A percentile compares a stretch with the other conserved stretches of the same genome.
Evolutionary conservation across 35 echinoderm and acorn worm genomes (phyloP).

Genomic region (Ophioderma brevispina): DNA sequence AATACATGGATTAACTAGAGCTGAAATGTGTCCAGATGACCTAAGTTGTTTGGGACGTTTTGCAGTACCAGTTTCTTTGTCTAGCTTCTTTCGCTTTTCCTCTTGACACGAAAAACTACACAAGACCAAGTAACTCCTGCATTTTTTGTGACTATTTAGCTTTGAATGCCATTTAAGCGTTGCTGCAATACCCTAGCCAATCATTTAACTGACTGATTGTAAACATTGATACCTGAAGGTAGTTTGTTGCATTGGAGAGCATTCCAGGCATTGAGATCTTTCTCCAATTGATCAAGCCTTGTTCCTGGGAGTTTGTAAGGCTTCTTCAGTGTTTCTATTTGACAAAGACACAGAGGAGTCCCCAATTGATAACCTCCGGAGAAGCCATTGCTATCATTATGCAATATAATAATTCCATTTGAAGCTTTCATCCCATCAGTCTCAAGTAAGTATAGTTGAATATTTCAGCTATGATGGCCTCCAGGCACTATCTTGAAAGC

Average conservation of each 20-base stretch:
- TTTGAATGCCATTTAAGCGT: background rate
- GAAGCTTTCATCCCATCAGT: too few species aligned
- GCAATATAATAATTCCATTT: too few species aligned
- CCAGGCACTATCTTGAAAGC: too few species aligned
- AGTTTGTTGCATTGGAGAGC: background rate
- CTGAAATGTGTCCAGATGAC: background rate
- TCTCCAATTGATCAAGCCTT: background rate
- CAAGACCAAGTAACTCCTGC: background rate
- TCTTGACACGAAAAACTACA: background rate
- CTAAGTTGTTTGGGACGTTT: background rate
- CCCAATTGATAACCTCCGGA: background rate
- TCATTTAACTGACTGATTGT: background rate
- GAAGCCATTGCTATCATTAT: background rate
- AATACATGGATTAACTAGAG: background rate
- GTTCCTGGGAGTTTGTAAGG: background rate
- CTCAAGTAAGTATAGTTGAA: too few species aligned
- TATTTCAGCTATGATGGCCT: too few species aligned
- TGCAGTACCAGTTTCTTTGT: background rate
- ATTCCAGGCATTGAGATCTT: background rate
- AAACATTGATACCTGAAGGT: background rate
- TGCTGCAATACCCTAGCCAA: too few species aligned
- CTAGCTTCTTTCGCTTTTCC: background rate
- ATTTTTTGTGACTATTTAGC: background rate
- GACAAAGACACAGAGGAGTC: background rate
- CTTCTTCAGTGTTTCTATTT: background rate